Evolutionary conservation across 2,797 vertebrate species (phyloP), one percentile per base, ranked within the genome.

Genomic region (Pyrrhura leucotis): DNA sequence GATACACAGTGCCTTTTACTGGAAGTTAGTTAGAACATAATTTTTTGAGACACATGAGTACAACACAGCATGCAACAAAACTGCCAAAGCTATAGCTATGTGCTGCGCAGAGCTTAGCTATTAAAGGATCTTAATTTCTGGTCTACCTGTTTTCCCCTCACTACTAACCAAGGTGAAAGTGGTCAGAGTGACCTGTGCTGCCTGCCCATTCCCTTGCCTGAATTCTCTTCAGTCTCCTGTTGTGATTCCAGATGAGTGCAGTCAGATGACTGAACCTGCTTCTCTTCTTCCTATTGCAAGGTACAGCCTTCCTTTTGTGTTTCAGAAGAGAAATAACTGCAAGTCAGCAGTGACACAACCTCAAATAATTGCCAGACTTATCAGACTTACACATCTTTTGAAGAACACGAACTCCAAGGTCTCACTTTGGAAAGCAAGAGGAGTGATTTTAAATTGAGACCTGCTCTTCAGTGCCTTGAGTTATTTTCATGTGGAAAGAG

Each of bases 221-320:
- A 97, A 96, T 10, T 58, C 93, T 8, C 96, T 98, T 9, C 96
- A 65, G 47, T 98, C 98, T 62, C 98, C 98, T 2, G 93, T 98
- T 20, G 98, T 98, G 22, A 51, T 98, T 91, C 95, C 98, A 87
- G 98, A 98, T 35, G 98, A 98, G 53, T 98, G 98, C 91, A 98
- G 98, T 28, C 98, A 98, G 69, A 98, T 98, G 84, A 98, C 98
- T 3, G 98, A 98, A 81, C 98, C 98, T 5, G 73, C 97, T 35
- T 98, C 98, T 12, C 97, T 98, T 37, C 98, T 98, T 44, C 98
- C 98, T 39, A 96, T 98, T 4, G 98, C 98, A 56, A 98, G 98
- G 98, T 98, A 97, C 17, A 62, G 40, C 87, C 31, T 39, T 39
- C 47, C 35, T n/a, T 29, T 10, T 44, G 48, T 16, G 9, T 37